Percentiles rank a stretch among this genome's conserved stretches.
These are phyloP conservation scores for Alectoris magna DNA, from an alignment of 2,797 vertebrate genomes.

Conservation along the genomic window DNA sequence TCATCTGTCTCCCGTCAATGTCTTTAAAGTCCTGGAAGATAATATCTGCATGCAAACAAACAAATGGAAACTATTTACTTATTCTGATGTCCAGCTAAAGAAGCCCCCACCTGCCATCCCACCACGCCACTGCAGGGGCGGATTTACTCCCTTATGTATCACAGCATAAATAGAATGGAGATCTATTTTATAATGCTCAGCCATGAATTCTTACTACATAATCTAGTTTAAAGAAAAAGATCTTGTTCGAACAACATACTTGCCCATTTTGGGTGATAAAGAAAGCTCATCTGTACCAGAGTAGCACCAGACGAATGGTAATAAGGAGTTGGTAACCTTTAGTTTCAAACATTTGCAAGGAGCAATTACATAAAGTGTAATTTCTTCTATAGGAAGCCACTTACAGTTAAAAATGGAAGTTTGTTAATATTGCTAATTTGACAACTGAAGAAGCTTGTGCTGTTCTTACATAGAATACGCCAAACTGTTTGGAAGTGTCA, in stretches of 20 bases:
- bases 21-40: slow-evolving; percentile 1
- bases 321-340: neutral
- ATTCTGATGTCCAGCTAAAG: neutral
- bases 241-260: neutral
- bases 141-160: neutral
- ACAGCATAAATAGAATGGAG: neutral
- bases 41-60: neutral
- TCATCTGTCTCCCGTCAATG: neutral
- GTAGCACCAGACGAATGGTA: neutral
- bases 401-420: slow-evolving; percentile 52
- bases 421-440: slow-evolving; percentile 55
- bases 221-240: neutral
- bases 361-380: neutral
- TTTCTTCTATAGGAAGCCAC: slow-evolving; percentile 37
- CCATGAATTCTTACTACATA: neutral
- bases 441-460: slow-evolving; percentile 43
- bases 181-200: neutral
- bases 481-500: slow-evolving; percentile 50
- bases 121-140: neutral
- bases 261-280: neutral
- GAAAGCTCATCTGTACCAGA: neutral
- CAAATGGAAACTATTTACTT: slow-evolving; percentile 45
- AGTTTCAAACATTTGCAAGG: neutral
- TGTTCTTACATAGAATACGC: slow-evolving; percentile 59
- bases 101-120: neutral